Evolutionary conservation across 2,113 vertebrate species (phyloP).

Genomic region (Silurus glanis): DNA sequence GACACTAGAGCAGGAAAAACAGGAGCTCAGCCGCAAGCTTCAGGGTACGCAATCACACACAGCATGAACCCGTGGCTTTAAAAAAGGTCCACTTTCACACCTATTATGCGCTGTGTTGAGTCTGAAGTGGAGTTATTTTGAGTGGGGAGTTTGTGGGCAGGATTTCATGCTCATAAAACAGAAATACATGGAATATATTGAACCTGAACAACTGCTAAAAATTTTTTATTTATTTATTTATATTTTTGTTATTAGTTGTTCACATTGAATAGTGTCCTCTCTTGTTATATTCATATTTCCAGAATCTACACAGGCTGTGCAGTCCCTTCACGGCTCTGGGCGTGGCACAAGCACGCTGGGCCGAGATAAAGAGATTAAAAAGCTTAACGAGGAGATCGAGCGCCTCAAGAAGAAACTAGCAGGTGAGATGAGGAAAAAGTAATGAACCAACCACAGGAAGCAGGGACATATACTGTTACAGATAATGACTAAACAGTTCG

Average conservation of each 20-base stretch:
- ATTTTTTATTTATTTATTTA: background rate
- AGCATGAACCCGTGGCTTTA: background rate
- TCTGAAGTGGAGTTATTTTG: background rate
- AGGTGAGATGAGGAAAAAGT: slow-evolving; percentile 69
- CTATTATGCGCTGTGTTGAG: background rate
- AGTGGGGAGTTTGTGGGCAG: background rate
- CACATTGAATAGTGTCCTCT: background rate
- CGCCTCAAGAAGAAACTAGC: slow-evolving; percentile 89
- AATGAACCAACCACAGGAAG: background rate
- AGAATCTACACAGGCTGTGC: slow-evolving; percentile 87
- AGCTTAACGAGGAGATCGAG: slow-evolving; percentile 93
- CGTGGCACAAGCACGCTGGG: slow-evolving; percentile 73
- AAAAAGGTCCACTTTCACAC: background rate
- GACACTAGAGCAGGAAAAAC: slow-evolving; percentile 91
- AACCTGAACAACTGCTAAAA: too few species aligned
- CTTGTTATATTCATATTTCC: background rate
- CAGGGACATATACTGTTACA: background rate
- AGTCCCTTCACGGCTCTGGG: slow-evolving; percentile 78
- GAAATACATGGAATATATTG: too few species aligned
- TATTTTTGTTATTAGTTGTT: background rate
- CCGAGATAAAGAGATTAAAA: slow-evolving; percentile 91
- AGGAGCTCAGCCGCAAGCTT: slow-evolving; percentile 87
- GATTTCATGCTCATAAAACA: background rate
- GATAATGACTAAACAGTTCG: background rate
- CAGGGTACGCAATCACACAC: slow-evolving; percentile 75